A percentile compares a stretch with the other conserved stretches of the same genome.
Conservation (phyloP, 1,140 invertebrate species). For the Ceratoteleas bidentatus region DNA sequence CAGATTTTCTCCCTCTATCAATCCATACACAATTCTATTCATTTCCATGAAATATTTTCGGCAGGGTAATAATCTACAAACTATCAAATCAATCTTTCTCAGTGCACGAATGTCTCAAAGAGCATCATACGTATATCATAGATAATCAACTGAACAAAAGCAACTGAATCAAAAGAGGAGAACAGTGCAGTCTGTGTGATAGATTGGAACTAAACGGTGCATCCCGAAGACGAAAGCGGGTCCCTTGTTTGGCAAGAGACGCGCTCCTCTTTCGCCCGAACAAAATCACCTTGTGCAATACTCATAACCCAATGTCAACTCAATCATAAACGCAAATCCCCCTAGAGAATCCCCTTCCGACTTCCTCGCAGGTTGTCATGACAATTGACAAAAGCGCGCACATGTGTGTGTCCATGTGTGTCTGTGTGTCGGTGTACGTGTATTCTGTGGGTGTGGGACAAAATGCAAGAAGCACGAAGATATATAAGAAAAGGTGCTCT, state of each 20-base stretch:
- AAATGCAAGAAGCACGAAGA: conserved; percentile 62
- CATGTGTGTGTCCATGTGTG: conserved; percentile 4
- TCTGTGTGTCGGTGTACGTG: conserved; percentile 9
- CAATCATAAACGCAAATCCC: too few relatives aligned
- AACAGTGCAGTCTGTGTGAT: conserved; percentile 55
- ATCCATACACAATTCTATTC: too few relatives aligned
- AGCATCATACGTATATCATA: conserved; percentile 16
- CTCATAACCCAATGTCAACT: not conserved
- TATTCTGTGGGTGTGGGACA: conserved; percentile 43
- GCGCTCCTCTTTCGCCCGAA: too few relatives aligned
- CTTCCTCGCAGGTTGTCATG: conserved; percentile 16
- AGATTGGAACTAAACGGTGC: conserved; percentile 38
- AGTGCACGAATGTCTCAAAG: conserved; percentile 11
- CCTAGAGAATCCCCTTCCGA: not conserved
- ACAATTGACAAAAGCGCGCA: conserved; percentile 33
- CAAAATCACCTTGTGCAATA: conserved; percentile 11
- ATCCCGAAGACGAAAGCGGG: not conserved
- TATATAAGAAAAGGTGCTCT: conserved; percentile 53
- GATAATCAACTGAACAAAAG: conserved; percentile 33
- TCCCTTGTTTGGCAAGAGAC: too few relatives aligned
- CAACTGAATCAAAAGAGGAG: conserved; percentile 46
- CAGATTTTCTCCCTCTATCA: too few relatives aligned
- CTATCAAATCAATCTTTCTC: conserved; percentile 15
- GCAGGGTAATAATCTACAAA: too few relatives aligned
- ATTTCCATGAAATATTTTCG: too few relatives aligned